phyloP scores from a whole-genome alignment of 1,140 invertebrate species.

The Drosophila baimaii region DNA sequence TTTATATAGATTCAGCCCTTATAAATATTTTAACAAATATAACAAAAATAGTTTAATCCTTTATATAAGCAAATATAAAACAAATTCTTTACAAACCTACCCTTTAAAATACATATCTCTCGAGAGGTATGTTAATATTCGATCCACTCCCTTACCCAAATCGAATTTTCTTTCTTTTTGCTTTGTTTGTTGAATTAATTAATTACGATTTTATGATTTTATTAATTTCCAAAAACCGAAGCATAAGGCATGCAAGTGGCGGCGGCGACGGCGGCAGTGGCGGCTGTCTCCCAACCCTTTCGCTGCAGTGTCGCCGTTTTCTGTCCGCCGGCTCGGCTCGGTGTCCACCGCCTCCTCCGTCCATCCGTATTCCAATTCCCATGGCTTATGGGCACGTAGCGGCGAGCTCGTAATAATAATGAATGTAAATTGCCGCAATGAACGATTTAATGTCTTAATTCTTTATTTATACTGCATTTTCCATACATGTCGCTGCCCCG shows the following conservation, averaged over 20 bases:
- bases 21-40: neutral
- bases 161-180: conserved; percentile 29
- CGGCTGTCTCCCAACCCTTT: conserved; percentile 16
- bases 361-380: conserved; percentile 69
- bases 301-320: conserved; percentile 37
- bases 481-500: conserved; percentile 56
- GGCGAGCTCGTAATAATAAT: conserved; percentile 74
- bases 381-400: conserved; percentile 78
- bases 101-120: neutral
- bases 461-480: conserved; percentile 77
- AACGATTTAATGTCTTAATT: conserved; percentile 82
- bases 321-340: conserved; percentile 28
- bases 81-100: no score
- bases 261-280: no score
- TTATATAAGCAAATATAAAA: no score
- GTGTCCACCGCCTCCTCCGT: conserved; percentile 15
- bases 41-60: no score
- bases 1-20: no score
- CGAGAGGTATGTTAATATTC: conserved; percentile 12
- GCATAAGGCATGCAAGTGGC: conserved; percentile 48
- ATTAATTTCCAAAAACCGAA: conserved; percentile 74
- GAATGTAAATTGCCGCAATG: conserved; percentile 82
- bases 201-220: conserved; percentile 81
- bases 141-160: neutral
- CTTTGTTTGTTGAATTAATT: conserved; percentile 68